Evolutionary conservation across 2,888 invertebrate genomes (phyloP), one percentile per base, ranked within the genome.

Genomic region (Stenotaenia linearis): DNA sequence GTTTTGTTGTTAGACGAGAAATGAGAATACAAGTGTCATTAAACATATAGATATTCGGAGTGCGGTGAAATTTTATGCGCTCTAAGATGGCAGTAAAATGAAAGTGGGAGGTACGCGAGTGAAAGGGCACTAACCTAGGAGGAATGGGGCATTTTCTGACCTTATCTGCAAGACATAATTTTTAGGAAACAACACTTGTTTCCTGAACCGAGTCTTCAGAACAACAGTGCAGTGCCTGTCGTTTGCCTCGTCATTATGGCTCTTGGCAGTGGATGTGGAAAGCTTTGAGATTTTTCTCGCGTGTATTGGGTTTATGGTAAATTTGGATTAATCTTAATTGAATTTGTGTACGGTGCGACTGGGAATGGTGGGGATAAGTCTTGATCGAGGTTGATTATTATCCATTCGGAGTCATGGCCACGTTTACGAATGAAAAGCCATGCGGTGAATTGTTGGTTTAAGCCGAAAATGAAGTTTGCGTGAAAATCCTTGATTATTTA

Each of bases 161-260:
- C 69, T 69, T 69, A 69, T 69, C 69, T 69, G 28, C 25, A 69
- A 28, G 28, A 28, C 69, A 69, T 69, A 69, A 69, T 69, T 69
- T 69, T 69, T 25, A 69, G 69, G 69, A 69, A 69, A 69, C 69
- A 69, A 69, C 69, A 28, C 69, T 69, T 69, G 69, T 69, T 69
- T 69, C 69, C 69, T 69, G 69, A 10, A 69, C 21, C 21, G 21
- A 56, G 56, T 18, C 56, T 23, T 23, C 6, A 5, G 21, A 56
- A 56, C 56, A 56, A 56, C 69, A 69, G 69, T 69, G 69, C 69
- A 69, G 25, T 12, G 25, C 10, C 69, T 69, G 69, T 50, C 50
- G 50, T 50, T 50, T 50, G 18, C 50, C 50, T 50, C 18, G 50
- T 50, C n/a, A 50, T 50, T 50, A n/a, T 50, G 50, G 15, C 50